These are phyloP conservation scores for Octopus bimaculoides DNA, from an alignment of 1,140 invertebrate genomes.

Conservation along the genomic window DNA sequence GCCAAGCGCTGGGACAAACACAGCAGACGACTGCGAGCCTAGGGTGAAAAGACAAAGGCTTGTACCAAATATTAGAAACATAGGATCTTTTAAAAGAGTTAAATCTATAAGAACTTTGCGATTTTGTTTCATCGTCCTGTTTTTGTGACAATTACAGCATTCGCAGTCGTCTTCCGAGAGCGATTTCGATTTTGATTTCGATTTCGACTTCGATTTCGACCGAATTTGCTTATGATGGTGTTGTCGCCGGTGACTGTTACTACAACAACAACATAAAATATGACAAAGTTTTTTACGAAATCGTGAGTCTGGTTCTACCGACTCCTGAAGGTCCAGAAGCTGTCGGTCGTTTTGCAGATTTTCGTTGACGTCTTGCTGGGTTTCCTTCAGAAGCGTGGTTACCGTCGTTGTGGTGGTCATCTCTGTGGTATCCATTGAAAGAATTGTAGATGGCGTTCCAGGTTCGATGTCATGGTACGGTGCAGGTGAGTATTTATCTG, in stretches of 20 bases:
- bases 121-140: too few species aligned
- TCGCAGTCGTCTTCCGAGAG: too few species aligned
- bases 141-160: too few species aligned
- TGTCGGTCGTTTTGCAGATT: neutral
- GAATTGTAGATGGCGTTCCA: neutral
- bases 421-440: neutral
- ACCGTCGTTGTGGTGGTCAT: neutral
- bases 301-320: neutral
- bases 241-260: neutral
- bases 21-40: conserved; percentile 39
- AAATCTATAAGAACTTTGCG: conserved; percentile 26
- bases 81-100: conserved; percentile 35
- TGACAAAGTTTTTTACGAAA: neutral
- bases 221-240: too few species aligned
- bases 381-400: neutral
- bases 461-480: neutral
- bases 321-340: neutral
- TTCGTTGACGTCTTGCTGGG: neutral
- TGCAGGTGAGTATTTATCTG: neutral
- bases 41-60: conserved; percentile 40
- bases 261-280: neutral
- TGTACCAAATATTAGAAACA: conserved; percentile 39
- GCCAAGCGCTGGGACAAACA: conserved; percentile 42
- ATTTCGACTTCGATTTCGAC: too few species aligned
- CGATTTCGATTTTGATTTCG: too few species aligned